A percentile compares a stretch with the other conserved stretches of the same genome.
These are phyloP conservation scores for Poeciliopsis infans DNA, from an alignment of 2,797 vertebrate genomes.

Conservation along the genomic window DNA sequence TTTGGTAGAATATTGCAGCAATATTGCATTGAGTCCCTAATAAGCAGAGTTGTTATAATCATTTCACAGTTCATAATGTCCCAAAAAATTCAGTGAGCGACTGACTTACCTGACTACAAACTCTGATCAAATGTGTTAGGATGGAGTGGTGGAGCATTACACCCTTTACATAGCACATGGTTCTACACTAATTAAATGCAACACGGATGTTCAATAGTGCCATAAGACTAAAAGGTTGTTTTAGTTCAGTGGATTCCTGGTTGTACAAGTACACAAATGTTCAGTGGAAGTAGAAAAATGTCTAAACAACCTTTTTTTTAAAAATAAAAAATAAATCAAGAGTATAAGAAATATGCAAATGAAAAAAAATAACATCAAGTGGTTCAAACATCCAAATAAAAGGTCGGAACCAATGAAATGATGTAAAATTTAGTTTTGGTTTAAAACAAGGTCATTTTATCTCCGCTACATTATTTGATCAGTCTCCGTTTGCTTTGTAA, in stretches of 20 bases:
- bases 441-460: background rate
- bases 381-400: background rate
- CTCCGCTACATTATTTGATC: too few species aligned
- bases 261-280: background rate
- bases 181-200: background rate
- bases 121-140: background rate
- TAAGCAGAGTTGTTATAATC: background rate
- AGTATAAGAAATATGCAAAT: background rate
- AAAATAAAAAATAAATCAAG: background rate
- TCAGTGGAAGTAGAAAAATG: background rate
- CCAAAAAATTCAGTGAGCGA: background rate
- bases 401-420: background rate
- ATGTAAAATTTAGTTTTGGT: background rate
- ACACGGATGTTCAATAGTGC: background rate
- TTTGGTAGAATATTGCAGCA: background rate
- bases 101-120: background rate
- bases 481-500: background rate
- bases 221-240: background rate
- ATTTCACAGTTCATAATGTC: background rate
- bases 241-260: background rate
- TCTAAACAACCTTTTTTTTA: background rate
- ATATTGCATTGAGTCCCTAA: background rate
- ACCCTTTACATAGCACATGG: background rate
- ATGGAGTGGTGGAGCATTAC: background rate
- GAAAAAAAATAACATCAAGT: background rate